These are phyloP conservation scores for Torymus auratus DNA, from an alignment of 2,888 invertebrate genomes.

Conservation along the genomic window DNA sequence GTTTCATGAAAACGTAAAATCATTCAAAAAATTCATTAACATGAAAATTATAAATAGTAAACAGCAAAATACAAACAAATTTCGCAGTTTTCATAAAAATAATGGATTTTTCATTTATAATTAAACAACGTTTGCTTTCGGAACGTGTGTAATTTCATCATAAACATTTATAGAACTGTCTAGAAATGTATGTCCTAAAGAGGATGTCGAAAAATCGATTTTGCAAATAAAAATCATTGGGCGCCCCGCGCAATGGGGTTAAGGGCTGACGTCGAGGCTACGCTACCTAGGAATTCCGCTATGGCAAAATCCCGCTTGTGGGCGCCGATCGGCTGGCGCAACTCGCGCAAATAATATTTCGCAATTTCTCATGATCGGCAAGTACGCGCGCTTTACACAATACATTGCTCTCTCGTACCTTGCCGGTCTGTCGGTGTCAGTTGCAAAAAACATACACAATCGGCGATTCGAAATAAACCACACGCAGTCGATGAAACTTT, in stretches of 20 bases:
- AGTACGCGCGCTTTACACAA: slow-evolving; percentile 34
- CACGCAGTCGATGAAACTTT: background rate
- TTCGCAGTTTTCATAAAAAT: too few relatives aligned
- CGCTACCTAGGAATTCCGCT: background rate
- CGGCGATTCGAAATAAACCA: too few relatives aligned
- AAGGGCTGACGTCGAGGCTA: slow-evolving; percentile 48
- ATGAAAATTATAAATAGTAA: too few relatives aligned
- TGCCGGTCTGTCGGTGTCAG: background rate
- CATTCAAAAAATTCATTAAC: too few relatives aligned
- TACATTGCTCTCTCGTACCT: slow-evolving; percentile 9
- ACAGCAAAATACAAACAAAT: too few relatives aligned
- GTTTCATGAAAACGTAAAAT: too few relatives aligned
- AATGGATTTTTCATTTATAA: too few relatives aligned
- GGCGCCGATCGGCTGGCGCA: slow-evolving; percentile 24
- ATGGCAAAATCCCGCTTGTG: slow-evolving; percentile 13
- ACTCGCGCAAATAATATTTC: slow-evolving; percentile 20
- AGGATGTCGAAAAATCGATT: slow-evolving; percentile 1
- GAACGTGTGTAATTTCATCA: too few relatives aligned
- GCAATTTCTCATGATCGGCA: slow-evolving; percentile 47
- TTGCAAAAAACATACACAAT: background rate
- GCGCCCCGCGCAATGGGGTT: slow-evolving; percentile 31
- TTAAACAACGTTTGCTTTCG: too few relatives aligned
- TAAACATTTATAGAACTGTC: too few relatives aligned
- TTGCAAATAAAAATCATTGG: slow-evolving; percentile 24
- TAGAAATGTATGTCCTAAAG: too few relatives aligned